These are phyloP conservation scores for Sogatella furcifera DNA, from an alignment of 1,140 invertebrate genomes.

Conservation along the genomic window DNA sequence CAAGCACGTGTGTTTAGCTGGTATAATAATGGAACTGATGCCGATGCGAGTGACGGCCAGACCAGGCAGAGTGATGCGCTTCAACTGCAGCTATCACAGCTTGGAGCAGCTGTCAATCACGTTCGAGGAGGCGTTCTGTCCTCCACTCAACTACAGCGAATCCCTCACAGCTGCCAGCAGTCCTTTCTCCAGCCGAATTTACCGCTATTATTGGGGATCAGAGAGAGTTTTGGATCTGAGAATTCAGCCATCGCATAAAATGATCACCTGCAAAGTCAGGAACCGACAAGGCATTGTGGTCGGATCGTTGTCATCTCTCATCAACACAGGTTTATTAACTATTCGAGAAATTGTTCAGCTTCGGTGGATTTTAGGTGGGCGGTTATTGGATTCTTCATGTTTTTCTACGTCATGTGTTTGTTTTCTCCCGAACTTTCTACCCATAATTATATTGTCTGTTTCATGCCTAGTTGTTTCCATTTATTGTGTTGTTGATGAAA, in stretches of 20 bases:
- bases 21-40: conserved; percentile 39
- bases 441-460: too few species aligned
- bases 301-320: conserved; percentile 28
- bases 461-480: too few species aligned
- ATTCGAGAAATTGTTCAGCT: conserved; percentile 10
- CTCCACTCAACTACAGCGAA: conserved; percentile 4
- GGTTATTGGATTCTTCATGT: too few species aligned
- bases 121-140: conserved; percentile 28
- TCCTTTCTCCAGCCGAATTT: neutral
- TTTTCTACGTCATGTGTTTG: too few species aligned
- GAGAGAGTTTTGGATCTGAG: conserved; percentile 22
- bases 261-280: conserved; percentile 29
- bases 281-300: conserved; percentile 26
- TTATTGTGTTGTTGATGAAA: too few species aligned
- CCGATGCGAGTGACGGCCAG: conserved; percentile 33
- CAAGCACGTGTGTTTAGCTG: conserved; percentile 20
- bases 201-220: conserved; percentile 13
- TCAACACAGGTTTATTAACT: conserved; percentile 27
- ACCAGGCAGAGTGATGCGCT: conserved; percentile 31
- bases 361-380: too few species aligned
- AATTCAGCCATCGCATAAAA: conserved; percentile 25
- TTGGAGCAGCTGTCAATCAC: conserved; percentile 32
- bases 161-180: neutral
- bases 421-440: too few species aligned
- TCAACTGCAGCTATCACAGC: conserved; percentile 41